phyloP scores from a whole-genome alignment of 2,888 invertebrate species.

The Amphimallon solstitiale region DNA sequence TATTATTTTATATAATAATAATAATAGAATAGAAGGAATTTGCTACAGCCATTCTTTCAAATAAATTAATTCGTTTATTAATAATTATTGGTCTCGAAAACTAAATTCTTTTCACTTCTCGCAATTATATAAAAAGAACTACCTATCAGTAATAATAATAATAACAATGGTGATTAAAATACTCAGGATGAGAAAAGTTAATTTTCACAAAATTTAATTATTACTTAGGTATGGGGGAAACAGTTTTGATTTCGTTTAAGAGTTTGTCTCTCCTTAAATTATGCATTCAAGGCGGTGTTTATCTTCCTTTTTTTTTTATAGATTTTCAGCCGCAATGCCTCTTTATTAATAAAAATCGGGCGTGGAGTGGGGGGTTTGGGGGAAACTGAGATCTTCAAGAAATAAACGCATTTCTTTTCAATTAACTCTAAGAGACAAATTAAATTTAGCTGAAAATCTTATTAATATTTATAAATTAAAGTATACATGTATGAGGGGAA shows the following conservation, averaged over 20 bases:
- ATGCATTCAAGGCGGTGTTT: too few species aligned
- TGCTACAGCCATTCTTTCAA: conserved; percentile 36
- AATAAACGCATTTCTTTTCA: too few species aligned
- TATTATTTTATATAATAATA: background rate
- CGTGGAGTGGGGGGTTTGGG: background rate
- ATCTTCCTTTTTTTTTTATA: conserved; percentile 21
- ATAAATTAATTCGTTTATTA: conserved; percentile 39
- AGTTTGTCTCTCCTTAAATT: conserved; percentile 1
- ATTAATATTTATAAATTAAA: background rate
- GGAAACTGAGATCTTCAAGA: conserved; percentile 18
- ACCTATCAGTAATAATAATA: conserved; percentile 42
- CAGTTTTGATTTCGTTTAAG: conserved; percentile 36
- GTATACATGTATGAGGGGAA: too few species aligned
- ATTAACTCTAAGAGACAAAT: background rate
- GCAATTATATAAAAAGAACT: conserved; percentile 42
- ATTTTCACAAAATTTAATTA: conserved; percentile 42
- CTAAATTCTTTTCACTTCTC: conserved; percentile 35
- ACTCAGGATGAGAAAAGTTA: conserved; percentile 25
- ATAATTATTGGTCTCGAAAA: conserved; percentile 40
- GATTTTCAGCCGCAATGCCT: conserved; percentile 33
- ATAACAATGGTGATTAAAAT: conserved; percentile 15
- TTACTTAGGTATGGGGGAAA: conserved; percentile 19
- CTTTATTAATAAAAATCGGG: conserved; percentile 15
- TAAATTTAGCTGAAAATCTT: conserved; percentile 28
- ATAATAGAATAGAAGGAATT: conserved; percentile 26